Base-by-base conservation (phyloP, 2,797 vertebrate genomes). In the Pangasius mekongensis region DNA sequence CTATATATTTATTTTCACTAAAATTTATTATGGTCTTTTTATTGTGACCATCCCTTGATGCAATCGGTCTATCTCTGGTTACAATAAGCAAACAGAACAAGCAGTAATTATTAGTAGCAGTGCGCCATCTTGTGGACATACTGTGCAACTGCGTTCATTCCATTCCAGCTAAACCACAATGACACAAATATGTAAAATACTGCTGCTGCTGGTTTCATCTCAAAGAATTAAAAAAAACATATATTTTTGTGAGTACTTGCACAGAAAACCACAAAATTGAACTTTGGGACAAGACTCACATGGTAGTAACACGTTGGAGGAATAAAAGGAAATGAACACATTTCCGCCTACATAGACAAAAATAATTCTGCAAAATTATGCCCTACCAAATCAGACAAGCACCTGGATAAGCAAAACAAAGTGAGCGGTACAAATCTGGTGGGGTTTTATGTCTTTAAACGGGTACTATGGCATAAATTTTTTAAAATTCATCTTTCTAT, bases 41-140 rank as follows among this genome's bases (percentile, higher is more conserved):
- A 43, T 43, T 43, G 67, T 52, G 58, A 7, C 43, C 16, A 56
- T 56, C 14, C 0, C 13, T 16, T 27, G 36, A 62, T 39, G 13
- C 30, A 22, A 14, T 52, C 20, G 1, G 16, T 3, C 2, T 0
- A 54, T 54, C 6, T 36, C 18, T 56, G 9, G 9, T 43, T 62
- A 39, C 36, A 82, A 80, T 13, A 43, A 60, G 47, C 39, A 62
- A 24, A 5, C 2, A 0, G 20, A 33, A 27, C 30, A 5, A 81
- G 66, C 62, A 24, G 20, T 27, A 47, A 9, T 73, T 5, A 86
- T 71, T 60, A 52, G 49, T 47, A 52, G 20, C 4, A 52, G n/a
- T 58, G 30, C 39, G 52, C 90, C 95, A 92, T 87, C 95, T 88
- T 82, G 91, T 94, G 95, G 94, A 5, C 58, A 33, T 39, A 0